Base-by-base conservation (phyloP, 2,888 invertebrate genomes). In the Dinocampus coccinellae region DNA sequence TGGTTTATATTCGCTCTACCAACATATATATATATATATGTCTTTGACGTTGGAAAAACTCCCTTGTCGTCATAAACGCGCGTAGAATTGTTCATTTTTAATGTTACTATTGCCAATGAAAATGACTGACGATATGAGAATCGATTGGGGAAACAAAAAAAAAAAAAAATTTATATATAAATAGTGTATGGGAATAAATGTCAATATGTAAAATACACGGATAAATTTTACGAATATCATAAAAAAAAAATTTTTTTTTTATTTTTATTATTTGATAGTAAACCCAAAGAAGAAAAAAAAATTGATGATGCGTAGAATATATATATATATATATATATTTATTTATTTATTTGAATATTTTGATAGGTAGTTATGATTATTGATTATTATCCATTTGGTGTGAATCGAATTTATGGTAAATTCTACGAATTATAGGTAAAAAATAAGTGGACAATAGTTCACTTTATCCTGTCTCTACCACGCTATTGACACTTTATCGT, bases 31-130 rank as follows among this genome's bases (percentile, higher is more conserved):
- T 47, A 16, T 9, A 16, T 47, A 47, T 47, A 47, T 4, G 47
- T 47, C 47, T 47, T 47, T 47, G 47, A 47, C 47, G 47, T 47
- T 47, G 47, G 42, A 47, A 47, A 47, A 47, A 47, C 47, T 47
- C 24, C 57, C 47, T 53, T 47, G 36, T 61, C 55, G 53, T 47
- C 39, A 69, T 72, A 68, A 70, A 68, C 39, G 70, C 60, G 26
- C 47, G 47, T 47, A 16, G 47, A 39, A 70, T 63, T 68, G 73
- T 55, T 70, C 42, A 67, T 67, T 73, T 73, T 68, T 68, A 73
- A 73, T 64, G 70, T 63, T 70, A 20, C 47, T 16, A 47, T 57
- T 57, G 66, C 61, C 65, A 66, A 69, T 39, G 39, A 73, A 52
- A 69, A 29, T 63, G 16, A 55, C 55, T 16, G 20, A 47, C 47